Base-by-base conservation (phyloP, 2,113 vertebrate genomes). In the Urocynchramus pylzowi region DNA sequence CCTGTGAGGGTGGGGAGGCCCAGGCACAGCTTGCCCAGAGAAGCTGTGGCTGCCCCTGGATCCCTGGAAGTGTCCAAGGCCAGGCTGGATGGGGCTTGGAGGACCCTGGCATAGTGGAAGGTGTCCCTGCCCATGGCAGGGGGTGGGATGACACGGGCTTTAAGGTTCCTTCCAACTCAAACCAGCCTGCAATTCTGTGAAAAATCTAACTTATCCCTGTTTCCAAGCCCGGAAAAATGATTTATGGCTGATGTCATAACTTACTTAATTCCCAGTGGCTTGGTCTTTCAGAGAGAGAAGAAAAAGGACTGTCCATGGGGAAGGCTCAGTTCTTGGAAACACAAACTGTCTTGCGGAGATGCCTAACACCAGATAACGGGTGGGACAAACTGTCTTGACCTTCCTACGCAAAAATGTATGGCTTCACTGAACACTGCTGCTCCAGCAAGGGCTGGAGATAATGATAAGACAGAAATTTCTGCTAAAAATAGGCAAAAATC, bases 401-500 rank as follows among this genome's bases (percentile, higher is more conserved):
- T 52, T 76, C 54, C 47, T 73, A 50, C 27, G 26, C 85, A 65
- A 71, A 84, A 84, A 75, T 0, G 4, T 1, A 13, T 1, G 20
- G 49, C 57, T 87, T 78, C 6, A 2, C 31, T 2, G 2, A 60
- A 76, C 0, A 1, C 31, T 44, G 3, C 47, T 30, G 73, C 73
- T 78, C 26, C 76, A 83, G 47, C 28, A 33, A 56, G 74, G 80
- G n/a, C 35, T 56, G 41, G n/a, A 67, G 60, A 49, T 22, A 26
- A 57, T 0, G 28, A 15, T 27, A 90, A 89, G 45, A 73, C 33
- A 56, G 31, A 85, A 63, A 76, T 35, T 88, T 65, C 81, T 67
- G 59, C 79, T 93, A 77, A 93, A 95, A 95, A 91, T 18, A 88
- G 63, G 42, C 78, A 91, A 91, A 84, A 87, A 84, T 85, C 67